Evolutionary conservation across 2,888 invertebrate genomes (phyloP).

Genomic region (Colletes collaris): DNA sequence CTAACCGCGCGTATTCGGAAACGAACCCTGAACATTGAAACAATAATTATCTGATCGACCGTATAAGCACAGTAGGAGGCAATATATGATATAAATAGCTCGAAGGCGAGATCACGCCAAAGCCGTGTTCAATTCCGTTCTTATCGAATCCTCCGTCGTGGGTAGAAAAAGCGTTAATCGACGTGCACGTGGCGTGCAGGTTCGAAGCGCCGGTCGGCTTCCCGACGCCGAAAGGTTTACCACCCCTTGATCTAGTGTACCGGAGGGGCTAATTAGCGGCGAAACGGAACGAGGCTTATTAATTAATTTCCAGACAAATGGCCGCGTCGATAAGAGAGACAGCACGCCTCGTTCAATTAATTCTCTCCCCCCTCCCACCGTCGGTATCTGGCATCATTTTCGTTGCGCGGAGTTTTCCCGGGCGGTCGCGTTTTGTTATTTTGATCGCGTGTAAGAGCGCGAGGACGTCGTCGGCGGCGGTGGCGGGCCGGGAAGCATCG

Average conservation of each 20-base stretch:
- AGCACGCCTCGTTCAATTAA: slow-evolving; percentile 54
- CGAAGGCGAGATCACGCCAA: too few relatives aligned
- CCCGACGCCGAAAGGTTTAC: too few relatives aligned
- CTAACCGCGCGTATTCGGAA: not conserved
- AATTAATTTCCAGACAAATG: slow-evolving; percentile 59
- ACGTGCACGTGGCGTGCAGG: too few relatives aligned
- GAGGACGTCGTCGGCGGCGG: not conserved
- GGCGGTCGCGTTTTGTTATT: slow-evolving; percentile 44
- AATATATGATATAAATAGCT: too few relatives aligned
- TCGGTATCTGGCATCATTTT: slow-evolving; percentile 46
- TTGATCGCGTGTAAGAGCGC: slow-evolving; percentile 35
- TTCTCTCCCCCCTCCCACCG: slow-evolving; percentile 4
- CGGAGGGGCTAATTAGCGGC: slow-evolving; percentile 48
- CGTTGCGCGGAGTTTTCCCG: slow-evolving; percentile 51
- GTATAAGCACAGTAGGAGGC: too few relatives aligned
- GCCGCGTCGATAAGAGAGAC: slow-evolving; percentile 41
- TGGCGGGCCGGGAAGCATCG: slow-evolving; percentile 5
- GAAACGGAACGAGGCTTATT: slow-evolving; percentile 33
- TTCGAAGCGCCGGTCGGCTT: too few relatives aligned
- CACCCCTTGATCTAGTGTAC: not conserved
- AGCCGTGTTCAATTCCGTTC: too few relatives aligned
- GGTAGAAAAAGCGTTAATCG: too few relatives aligned
- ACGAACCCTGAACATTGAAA: too few relatives aligned
- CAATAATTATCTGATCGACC: too few relatives aligned
- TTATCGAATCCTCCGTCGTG: too few relatives aligned